These are phyloP conservation scores for Belonocnema kinseyi DNA, from an alignment of 1,140 invertebrate genomes.

Conservation along the genomic window DNA sequence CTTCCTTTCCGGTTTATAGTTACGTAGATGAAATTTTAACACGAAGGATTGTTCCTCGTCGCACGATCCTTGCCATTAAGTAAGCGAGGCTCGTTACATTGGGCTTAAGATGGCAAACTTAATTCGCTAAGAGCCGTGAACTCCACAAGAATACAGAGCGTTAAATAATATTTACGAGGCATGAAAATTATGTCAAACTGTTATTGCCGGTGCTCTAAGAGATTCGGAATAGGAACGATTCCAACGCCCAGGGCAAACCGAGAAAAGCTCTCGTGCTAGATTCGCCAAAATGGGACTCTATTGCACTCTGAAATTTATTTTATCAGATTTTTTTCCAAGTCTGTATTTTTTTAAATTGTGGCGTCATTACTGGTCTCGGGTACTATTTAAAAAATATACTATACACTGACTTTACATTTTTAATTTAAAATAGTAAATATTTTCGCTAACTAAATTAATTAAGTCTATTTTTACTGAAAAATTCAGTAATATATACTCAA, in stretches of 20 bases:
- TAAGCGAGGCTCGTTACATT: slow-evolving; percentile 22
- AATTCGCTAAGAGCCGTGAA: slow-evolving; percentile 28
- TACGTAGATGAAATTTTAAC: slow-evolving; percentile 25
- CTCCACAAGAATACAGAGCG: slow-evolving; percentile 25
- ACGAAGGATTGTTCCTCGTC: slow-evolving; percentile 4
- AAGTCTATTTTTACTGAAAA: too few species aligned
- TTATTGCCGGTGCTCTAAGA: not conserved
- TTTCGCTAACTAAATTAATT: too few species aligned
- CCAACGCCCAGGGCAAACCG: not conserved
- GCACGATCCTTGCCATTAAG: slow-evolving; percentile 18
- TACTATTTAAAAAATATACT: too few species aligned
- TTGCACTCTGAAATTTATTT: too few species aligned
- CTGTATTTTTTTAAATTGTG: too few species aligned
- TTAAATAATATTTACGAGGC: slow-evolving; percentile 31
- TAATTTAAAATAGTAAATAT: too few species aligned
- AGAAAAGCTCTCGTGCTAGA: not conserved
- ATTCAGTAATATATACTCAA: too few species aligned
- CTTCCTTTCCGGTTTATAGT: not conserved
- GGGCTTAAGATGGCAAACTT: slow-evolving; percentile 19
- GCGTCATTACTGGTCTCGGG: too few species aligned
- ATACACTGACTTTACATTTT: too few species aligned
- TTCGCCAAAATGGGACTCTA: not conserved
- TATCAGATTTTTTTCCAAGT: too few species aligned
- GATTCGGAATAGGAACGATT: not conserved
- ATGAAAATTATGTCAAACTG: slow-evolving; percentile 30